Evolutionary conservation across 92 coral and sea anemone genomes (phyloP), one percentile per base, ranked within the genome.

Genomic region (Zoanthus gigantus): DNA sequence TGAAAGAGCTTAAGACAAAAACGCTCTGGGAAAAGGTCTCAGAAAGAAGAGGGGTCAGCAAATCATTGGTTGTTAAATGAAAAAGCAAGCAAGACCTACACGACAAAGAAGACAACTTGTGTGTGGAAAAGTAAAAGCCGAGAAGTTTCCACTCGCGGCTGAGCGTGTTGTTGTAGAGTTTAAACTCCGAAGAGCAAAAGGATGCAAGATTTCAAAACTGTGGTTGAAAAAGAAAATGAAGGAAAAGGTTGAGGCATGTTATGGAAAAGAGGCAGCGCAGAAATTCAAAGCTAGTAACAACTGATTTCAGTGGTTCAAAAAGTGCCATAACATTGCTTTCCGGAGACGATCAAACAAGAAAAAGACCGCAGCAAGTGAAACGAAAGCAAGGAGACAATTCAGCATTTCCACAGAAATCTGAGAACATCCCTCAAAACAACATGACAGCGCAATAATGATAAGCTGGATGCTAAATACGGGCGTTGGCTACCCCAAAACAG

Each of bases 11-110:
- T 1, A 89, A 92, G 67, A 83, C 77, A 44, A 82, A 83, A 78
- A 92, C 87, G 68, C 52, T 47, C 65, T 90, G 89, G 88, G 87
- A 77, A 50, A 87, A 87, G 45, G 95, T 90, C 18, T 91, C 95
- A 79, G 76, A 85, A 44, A 82, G 85, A 77, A 61, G 84, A 79
- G 89, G 96, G 53, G 87, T 92, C 34, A 83, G 84, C 87, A 89
- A 76, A 79, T 92, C 95, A 6, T 76, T 90, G 58, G 91, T 90
- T 31, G 61, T 89, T 29, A 94, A 94, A 50, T 94, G 95, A 73
- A 50, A 50, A 11, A 80, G 88, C 78, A 28, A 45, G 42, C 42
- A 18, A 73, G 78, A 23, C 29, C 78, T 17, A 48, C 30, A 23
- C 23, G 56, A 73, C 78, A 73, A 48, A 17, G 78, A 44, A 76